A percentile compares a stretch with the other conserved stretches of the same genome.
These are phyloP conservation scores for Lerema accius DNA, from an alignment of 1,140 invertebrate genomes.

Conservation along the genomic window DNA sequence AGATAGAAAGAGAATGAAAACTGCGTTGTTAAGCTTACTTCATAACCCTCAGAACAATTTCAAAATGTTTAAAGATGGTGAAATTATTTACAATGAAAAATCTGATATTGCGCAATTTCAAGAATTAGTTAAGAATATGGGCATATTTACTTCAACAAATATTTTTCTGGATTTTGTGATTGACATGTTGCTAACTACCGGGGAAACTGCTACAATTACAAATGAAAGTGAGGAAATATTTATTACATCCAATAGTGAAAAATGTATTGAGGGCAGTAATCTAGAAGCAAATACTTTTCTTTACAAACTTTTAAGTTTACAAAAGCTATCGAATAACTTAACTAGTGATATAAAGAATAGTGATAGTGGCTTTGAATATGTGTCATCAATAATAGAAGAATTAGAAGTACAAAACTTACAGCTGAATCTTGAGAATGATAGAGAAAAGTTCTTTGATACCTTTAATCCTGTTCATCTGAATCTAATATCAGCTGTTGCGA, in stretches of 20 bases:
- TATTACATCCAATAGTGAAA: conserved; percentile 26
- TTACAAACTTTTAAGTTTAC: conserved; percentile 60
- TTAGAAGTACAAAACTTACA: conserved; percentile 45
- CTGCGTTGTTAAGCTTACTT: conserved; percentile 84
- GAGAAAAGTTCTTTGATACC: conserved; percentile 46
- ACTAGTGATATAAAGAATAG: conserved; percentile 23
- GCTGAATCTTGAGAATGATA: conserved; percentile 45
- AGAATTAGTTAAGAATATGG: conserved; percentile 42
- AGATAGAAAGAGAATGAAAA: conserved; percentile 83
- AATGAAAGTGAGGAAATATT: conserved; percentile 33
- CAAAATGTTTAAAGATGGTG: conserved; percentile 86
- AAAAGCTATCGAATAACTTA: conserved; percentile 59
- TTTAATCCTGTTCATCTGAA: conserved; percentile 46
- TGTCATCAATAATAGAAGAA: conserved; percentile 45
- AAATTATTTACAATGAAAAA: conserved; percentile 83
- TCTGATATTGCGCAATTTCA: conserved; percentile 46
- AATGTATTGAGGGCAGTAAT: conserved; percentile 47
- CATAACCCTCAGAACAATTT: conserved; percentile 89
- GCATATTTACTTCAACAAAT: conserved; percentile 46
- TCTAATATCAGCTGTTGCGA: conserved; percentile 72
- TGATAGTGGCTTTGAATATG: conserved; percentile 47
- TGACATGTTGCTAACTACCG: conserved; percentile 53
- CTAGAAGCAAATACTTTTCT: conserved; percentile 54
- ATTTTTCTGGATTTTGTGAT: conserved; percentile 65
- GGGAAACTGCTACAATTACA: conserved; percentile 29